phyloP scores from a whole-genome alignment of 1,140 invertebrate genomes.

The Trichonephila inaurata region DNA sequence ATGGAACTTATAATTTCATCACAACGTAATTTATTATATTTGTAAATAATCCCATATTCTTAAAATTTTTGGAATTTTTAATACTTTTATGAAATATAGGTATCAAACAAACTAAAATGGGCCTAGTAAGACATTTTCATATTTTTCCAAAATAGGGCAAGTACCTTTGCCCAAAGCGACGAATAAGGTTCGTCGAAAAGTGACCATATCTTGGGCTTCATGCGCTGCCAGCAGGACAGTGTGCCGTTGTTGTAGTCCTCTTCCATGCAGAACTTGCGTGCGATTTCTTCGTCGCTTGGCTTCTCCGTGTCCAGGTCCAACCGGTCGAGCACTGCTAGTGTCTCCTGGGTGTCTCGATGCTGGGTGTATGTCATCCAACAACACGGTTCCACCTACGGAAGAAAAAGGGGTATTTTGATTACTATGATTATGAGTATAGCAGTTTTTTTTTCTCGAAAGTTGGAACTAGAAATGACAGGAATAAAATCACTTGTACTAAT shows the following conservation, averaged over 20 bases:
- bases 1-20: too few species aligned
- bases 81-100: too few species aligned
- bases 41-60: too few species aligned
- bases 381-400: conserved; percentile 87
- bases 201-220: conserved; percentile 93
- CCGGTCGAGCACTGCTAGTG: conserved; percentile 88
- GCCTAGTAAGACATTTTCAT: too few species aligned
- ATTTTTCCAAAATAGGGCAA: too few species aligned
- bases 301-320: conserved; percentile 92
- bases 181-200: conserved; percentile 95
- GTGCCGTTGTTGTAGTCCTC: conserved; percentile 89
- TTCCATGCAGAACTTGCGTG: conserved; percentile 93
- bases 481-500: too few species aligned
- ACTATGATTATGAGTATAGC: too few species aligned
- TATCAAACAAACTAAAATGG: too few species aligned
- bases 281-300: conserved; percentile 92
- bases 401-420: neutral
- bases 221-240: conserved; percentile 89
- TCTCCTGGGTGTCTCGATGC: conserved; percentile 98
- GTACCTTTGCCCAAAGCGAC: conserved; percentile 88
- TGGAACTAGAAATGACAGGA: too few species aligned
- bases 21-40: too few species aligned
- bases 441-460: too few species aligned
- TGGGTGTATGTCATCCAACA: conserved; percentile 97
- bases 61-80: too few species aligned